Percentiles rank a stretch among this genome's conserved stretches.
Conservation (phyloP, 2,113 vertebrate species). For the Aix galericulata region DNA sequence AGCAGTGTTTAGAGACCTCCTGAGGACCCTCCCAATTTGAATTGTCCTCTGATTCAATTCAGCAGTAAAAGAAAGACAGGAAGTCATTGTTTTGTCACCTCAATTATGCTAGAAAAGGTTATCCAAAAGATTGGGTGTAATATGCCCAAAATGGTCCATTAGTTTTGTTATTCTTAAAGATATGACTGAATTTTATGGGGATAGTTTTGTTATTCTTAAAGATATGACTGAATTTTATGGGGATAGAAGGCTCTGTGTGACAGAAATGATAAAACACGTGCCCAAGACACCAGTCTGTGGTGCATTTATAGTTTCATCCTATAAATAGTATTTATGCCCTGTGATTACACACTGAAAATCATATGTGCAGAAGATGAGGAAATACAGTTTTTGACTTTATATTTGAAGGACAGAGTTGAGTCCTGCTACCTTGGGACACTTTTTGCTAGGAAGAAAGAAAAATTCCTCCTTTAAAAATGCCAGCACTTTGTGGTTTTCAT, state of each 20-base stretch:
- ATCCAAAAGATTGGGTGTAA: not conserved
- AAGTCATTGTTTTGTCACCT: not conserved
- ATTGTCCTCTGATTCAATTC: not conserved
- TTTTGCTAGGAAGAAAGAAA: not conserved
- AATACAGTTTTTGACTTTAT: not conserved
- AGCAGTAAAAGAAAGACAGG: not conserved
- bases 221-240: not conserved
- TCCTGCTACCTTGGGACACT: not conserved
- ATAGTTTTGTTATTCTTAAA: not conserved
- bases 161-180: not conserved
- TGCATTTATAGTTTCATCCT: not conserved
- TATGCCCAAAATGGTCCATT: not conserved
- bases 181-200: not conserved
- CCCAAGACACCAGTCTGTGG: not conserved
- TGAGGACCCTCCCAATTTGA: not conserved
- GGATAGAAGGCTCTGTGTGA: not conserved
- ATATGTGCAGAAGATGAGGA: not conserved
- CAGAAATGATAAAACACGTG: not conserved
- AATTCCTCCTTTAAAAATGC: not conserved
- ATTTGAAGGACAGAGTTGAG: not conserved
- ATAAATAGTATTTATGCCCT: not conserved
- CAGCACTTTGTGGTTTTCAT: not conserved
- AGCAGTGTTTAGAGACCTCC: not conserved
- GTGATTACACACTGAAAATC: not conserved
- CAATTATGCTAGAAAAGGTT: not conserved